Base-by-base conservation (phyloP, 2,888 invertebrate genomes). In the Ophraella communa region DNA sequence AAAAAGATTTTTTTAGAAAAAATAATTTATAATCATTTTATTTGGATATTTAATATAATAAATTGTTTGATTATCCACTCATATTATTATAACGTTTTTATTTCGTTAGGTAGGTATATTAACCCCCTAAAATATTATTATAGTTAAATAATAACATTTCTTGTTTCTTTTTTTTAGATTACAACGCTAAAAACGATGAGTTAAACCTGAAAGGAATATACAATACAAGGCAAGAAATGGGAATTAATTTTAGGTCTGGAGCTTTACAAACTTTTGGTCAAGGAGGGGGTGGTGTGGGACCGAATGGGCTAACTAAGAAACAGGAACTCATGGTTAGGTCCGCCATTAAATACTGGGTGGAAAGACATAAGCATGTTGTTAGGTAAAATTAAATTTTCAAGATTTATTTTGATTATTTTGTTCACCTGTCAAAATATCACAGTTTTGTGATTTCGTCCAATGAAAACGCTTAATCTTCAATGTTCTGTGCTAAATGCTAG, bases 301-400 rank as follows among this genome's bases (percentile, higher is more conserved):
- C 93, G 0, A 94, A 93, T 71, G 93, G 93, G 0, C 82, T 94
- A 54, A 89, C 90, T 0, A 90, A 90, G 79, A 94, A 93, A 76
- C 93, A 94, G 77, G 93, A 94, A 80, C 86, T 93, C 83, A 85
- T 94, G 82, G 93, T 94, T 1, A 85, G 94, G 70, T 93, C 93
- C 30, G 93, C 94, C 17, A 94, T 94, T 74, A 94, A 93, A 76
- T 94, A 94, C 77, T 94, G 94, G 94, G 94, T 94, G 24, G 94
- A 94, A 77, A 84, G 94, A 39, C 94, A 94, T 79, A 94, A 94
- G 82, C 94, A 94, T 77, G 91, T 94, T 58, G 94, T 94, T 45
- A 90, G 93, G 94, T 93, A 79, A 62, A 8, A 20, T n/a, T 42
- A 44, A 18, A 30, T 35, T 7, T 44, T 45, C 14, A 14, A 4